These are phyloP conservation scores for Dilophus febrilis DNA, from an alignment of 2,888 invertebrate species.

Conservation along the genomic window DNA sequence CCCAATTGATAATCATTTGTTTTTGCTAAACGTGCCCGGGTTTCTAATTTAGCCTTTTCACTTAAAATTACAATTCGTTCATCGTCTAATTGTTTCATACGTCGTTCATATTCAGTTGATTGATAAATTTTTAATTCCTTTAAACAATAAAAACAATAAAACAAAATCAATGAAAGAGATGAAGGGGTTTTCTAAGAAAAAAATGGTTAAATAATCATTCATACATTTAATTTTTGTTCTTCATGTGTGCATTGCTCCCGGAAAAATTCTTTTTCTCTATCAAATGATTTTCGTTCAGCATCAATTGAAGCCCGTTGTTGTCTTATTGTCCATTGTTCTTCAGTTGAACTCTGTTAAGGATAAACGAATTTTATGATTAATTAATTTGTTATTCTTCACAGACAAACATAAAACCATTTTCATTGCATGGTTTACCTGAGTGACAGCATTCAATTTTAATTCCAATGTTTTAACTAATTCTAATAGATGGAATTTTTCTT, in stretches of 20 bases:
- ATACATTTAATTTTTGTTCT: conserved; percentile 16
- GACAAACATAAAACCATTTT: no score
- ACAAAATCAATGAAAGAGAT: not conserved
- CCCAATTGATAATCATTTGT: conserved; percentile 10
- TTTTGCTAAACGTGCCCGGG: conserved; percentile 8
- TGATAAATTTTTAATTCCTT: conserved; percentile 23
- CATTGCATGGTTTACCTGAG: conserved; percentile 16
- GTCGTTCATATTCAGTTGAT: conserved; percentile 19
- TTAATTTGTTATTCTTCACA: not conserved
- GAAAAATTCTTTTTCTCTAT: conserved; percentile 22
- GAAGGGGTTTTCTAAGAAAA: no score
- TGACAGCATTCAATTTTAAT: conserved; percentile 20
- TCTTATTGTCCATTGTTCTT: conserved; percentile 27
- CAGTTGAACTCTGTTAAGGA: conserved; percentile 21
- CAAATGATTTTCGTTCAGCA: conserved; percentile 23
- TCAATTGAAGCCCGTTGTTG: conserved; percentile 26
- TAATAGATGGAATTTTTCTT: conserved; percentile 24
- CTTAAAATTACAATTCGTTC: conserved; percentile 20
- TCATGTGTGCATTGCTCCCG: conserved; percentile 25
- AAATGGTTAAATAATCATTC: no score
- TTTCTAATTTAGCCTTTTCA: conserved; percentile 23
- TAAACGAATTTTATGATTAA: not conserved
- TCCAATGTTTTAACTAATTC: conserved; percentile 26
- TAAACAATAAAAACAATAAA: no score
- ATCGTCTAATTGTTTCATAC: conserved; percentile 21